A percentile compares a stretch with the other conserved stretches of the same genome.
Conservation (phyloP, 2,888 invertebrate species). For the Noctua comes region DNA sequence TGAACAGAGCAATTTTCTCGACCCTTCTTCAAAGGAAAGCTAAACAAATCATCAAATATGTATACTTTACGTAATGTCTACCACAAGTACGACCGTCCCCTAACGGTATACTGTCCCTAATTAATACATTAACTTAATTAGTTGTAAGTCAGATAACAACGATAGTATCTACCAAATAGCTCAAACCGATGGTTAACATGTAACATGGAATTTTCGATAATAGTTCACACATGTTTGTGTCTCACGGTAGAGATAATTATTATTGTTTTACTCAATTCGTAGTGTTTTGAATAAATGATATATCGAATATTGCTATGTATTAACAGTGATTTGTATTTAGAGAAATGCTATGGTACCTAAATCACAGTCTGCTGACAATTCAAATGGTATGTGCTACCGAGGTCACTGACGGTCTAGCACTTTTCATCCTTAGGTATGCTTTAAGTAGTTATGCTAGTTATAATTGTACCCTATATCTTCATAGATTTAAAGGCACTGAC, state of each 20-base stretch:
- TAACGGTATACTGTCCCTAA: not conserved
- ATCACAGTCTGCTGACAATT: not conserved
- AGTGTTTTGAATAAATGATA: not conserved
- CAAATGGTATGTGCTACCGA: not conserved
- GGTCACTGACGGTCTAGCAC: too few species aligned
- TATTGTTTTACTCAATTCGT: too few species aligned
- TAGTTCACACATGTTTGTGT: conserved; percentile 16
- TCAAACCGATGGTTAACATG: not conserved
- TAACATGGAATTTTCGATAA: conserved; percentile 11
- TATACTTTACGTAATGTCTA: not conserved
- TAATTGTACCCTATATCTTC: too few species aligned
- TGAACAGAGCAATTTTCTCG: not conserved
- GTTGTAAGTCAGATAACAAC: not conserved
- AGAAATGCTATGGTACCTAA: not conserved
- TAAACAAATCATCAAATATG: not conserved
- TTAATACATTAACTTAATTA: conserved; percentile 37
- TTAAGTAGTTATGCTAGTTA: too few species aligned
- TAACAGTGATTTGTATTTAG: not conserved
- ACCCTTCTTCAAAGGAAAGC: not conserved
- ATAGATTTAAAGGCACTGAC: too few species aligned
- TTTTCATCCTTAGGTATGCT: too few species aligned
- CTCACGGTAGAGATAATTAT: conserved; percentile 19
- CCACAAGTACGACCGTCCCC: not conserved
- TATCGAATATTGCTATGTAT: too few species aligned
- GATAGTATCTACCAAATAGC: conserved; percentile 12